Evolutionary conservation across 2,113 vertebrate genomes (phyloP), one percentile per base, ranked within the genome.

Genomic region (Orthonyx spaldingii): DNA sequence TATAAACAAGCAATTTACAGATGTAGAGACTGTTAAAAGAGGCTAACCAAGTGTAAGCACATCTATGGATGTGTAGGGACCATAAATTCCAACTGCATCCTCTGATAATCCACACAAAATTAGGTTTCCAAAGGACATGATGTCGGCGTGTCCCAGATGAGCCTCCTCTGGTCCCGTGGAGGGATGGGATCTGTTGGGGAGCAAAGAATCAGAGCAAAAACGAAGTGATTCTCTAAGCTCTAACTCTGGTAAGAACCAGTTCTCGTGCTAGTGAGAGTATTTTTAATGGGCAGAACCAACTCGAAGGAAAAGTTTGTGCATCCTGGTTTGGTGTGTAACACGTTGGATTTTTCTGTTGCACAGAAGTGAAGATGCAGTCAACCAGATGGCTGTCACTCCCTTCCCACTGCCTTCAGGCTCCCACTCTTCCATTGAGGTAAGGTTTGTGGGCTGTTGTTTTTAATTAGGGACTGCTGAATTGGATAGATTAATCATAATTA

Each of bases 381-480:
- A 98, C 91, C 99, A 99, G 96, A 99, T 99, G 99, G 99, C 99
- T 0, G 99, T 99, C 39, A 81, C 98, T 64, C 99, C 99, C 23
- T 98, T 98, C 84, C 98, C 98, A 0, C 63, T 98, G 32, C 98
- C 98, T 27, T 94, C 98, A 59, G 96, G 97, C 56, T 98, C 98
- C 13, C 98, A 98, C 6, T 97, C 96, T 89, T 96, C 97, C 66
- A 33, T 83, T n/a, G 98, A 99, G 98, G 99, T 99, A 98, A 98
- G 89, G 6, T 59, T 70, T 80, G n/a, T 83, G 66, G 76, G 42
- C 68, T 56, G 33, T 1, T 33, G 33, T 57, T 88, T 81, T 80
- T 89, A 26, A 82, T 90, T 76, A 60, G 28, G 10, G 24, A 10
- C 85, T 79, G 47, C 55, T 76, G 39, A 93, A 78, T 92, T 93